Evolutionary conservation across 2,888 invertebrate species (phyloP).

Genomic region (Marasmarcha lunaedactyla): DNA sequence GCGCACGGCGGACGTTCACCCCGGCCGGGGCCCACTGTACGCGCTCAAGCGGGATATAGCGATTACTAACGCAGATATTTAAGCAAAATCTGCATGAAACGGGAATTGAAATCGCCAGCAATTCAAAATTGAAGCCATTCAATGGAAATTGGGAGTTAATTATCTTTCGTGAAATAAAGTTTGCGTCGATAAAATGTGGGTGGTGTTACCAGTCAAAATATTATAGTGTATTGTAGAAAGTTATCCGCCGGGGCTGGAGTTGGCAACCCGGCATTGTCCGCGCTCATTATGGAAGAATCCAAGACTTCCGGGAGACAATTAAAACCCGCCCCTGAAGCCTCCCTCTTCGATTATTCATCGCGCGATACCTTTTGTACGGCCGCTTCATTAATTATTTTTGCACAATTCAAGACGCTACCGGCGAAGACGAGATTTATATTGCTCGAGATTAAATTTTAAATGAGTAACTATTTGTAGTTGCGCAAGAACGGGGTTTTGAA

Average conservation of each 20-base stretch:
- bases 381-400: slow-evolving; percentile 1
- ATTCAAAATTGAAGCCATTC: too few species aligned
- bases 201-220: too few species aligned
- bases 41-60: background rate
- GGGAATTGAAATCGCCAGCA: too few species aligned
- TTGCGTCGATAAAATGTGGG: too few species aligned
- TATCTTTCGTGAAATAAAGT: too few species aligned
- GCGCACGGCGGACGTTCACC: too few species aligned
- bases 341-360: slow-evolving; percentile 8
- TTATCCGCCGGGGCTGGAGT: slow-evolving; percentile 6
- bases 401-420: background rate
- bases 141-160: too few species aligned
- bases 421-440: background rate
- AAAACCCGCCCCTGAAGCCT: slow-evolving; percentile 5
- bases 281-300: slow-evolving; percentile 7
- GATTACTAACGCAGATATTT: too few species aligned
- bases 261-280: slow-evolving; percentile 8
- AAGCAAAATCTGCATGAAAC: too few species aligned
- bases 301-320: slow-evolving; percentile 9
- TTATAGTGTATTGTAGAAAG: too few species aligned
- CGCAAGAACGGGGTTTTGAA: background rate
- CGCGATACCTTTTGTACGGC: slow-evolving; percentile 1
- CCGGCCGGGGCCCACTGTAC: slow-evolving; percentile 6
- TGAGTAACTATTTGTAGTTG: background rate
- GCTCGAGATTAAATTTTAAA: background rate